Percentiles rank a stretch among this genome's conserved stretches.
These are phyloP conservation scores for Lacanobia wlatinum DNA, from an alignment of 2,888 invertebrate species.

Conservation along the genomic window DNA sequence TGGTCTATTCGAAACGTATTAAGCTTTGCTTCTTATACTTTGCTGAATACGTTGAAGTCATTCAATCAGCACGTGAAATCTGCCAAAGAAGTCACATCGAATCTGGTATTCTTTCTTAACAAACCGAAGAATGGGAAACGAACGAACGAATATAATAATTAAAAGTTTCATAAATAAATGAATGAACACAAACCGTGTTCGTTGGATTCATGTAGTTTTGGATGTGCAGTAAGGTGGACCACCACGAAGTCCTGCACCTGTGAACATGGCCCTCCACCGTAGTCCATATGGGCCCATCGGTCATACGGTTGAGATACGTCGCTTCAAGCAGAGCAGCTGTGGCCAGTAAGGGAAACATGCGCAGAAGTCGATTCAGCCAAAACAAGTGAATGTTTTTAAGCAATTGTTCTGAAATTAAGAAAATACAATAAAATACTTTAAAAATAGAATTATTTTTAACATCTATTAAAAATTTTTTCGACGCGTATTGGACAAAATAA, in stretches of 20 bases:
- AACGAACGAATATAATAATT: not conserved
- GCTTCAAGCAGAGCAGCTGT: constrained; percentile 72
- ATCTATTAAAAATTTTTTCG: not conserved
- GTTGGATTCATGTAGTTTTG: constrained; percentile 76
- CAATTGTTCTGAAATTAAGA: constrained; percentile 59
- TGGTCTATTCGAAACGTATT: not conserved
- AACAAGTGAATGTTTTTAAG: constrained; percentile 77
- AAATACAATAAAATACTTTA: not conserved
- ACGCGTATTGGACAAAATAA: not conserved
- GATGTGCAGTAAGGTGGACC: constrained; percentile 77
- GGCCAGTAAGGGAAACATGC: constrained; percentile 79
- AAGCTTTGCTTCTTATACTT: too few relatives aligned
- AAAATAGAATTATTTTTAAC: not conserved
- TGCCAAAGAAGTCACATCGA: too few relatives aligned
- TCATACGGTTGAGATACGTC: constrained; percentile 70
- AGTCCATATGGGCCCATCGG: constrained; percentile 76
- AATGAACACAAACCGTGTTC: constrained; percentile 64
- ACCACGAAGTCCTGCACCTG: constrained; percentile 76
- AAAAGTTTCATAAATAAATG: too few relatives aligned
- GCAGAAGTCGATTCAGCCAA: constrained; percentile 76
- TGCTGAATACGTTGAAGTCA: not conserved
- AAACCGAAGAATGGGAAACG: not conserved
- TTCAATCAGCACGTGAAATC: not conserved
- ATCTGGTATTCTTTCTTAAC: not conserved
- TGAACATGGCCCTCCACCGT: constrained; percentile 59